phyloP scores from a whole-genome alignment of 2,888 invertebrate genomes.

The Eremobia ochroleuca region DNA sequence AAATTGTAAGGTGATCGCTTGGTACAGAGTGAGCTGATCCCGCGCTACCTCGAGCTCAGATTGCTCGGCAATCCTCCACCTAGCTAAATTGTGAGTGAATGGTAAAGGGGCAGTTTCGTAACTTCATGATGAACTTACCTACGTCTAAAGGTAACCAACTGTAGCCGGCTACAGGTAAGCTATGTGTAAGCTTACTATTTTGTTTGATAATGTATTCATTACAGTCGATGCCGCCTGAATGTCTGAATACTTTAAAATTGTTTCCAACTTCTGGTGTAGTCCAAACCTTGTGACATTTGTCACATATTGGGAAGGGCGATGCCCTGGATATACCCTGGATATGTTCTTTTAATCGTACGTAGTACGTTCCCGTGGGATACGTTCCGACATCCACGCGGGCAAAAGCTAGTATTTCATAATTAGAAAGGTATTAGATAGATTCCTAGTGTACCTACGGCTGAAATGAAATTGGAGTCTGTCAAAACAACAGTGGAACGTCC shows the following conservation, averaged over 20 bases:
- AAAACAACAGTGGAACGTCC: background rate
- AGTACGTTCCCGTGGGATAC: too few relatives aligned
- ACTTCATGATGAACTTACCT: background rate
- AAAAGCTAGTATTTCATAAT: too few relatives aligned
- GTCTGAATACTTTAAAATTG: too few relatives aligned
- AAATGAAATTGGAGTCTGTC: background rate
- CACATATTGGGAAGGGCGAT: too few relatives aligned
- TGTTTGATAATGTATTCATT: background rate
- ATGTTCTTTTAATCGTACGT: too few relatives aligned
- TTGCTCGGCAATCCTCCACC: conserved; percentile 28
- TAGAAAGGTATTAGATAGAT: too few relatives aligned
- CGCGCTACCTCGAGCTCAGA: conserved; percentile 39
- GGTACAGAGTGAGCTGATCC: conserved; percentile 18
- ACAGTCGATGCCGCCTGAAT: too few relatives aligned
- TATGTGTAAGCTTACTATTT: background rate
- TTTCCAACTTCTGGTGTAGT: too few relatives aligned
- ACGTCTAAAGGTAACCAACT: background rate
- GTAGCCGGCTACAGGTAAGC: background rate
- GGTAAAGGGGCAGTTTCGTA: conserved; percentile 18
- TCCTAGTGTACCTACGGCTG: background rate
- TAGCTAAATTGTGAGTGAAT: conserved; percentile 45
- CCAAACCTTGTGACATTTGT: too few relatives aligned
- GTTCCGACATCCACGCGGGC: too few relatives aligned
- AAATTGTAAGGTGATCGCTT: conserved; percentile 37
- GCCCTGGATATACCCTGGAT: too few relatives aligned